Evolutionary conservation across 2,113 vertebrate species (phyloP).

Genomic region (Redunca redunca): DNA sequence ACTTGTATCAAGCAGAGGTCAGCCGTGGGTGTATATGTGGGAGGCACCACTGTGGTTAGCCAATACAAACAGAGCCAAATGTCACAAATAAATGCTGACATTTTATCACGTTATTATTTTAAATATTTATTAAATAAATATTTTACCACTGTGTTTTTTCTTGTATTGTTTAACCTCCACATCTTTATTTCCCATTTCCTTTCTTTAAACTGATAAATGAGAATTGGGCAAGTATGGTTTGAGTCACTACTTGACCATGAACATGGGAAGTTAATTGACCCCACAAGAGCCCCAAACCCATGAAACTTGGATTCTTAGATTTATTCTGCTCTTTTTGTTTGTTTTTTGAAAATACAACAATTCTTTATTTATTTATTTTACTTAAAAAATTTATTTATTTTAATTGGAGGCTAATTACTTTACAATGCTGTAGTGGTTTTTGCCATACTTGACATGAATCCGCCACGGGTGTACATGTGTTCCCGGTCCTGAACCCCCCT

Average conservation of each 20-base stretch:
- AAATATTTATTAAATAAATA: too few species aligned
- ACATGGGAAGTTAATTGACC: conserved; percentile 22
- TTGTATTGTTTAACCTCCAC: conserved; percentile 57
- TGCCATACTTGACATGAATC: neutral
- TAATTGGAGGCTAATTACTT: neutral
- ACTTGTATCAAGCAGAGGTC: conserved; percentile 64
- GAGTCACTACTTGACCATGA: conserved; percentile 51
- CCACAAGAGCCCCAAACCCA: neutral
- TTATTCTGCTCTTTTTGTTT: neutral
- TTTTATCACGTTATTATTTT: conserved; percentile 55
- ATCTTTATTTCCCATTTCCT: conserved; percentile 63
- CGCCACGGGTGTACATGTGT: rapidly evolving
- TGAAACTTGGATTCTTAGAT: neutral
- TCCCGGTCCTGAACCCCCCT: neutral
- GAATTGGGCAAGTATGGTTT: conserved; percentile 53
- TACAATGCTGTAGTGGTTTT: neutral
- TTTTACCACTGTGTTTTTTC: conserved; percentile 50
- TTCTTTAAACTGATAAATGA: conserved; percentile 42
- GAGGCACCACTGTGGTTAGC: conserved; percentile 24
- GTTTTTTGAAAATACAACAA: neutral
- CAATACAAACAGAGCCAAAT: conserved; percentile 57
- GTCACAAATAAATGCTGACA: conserved; percentile 56
- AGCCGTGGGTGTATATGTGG: conserved; percentile 51
- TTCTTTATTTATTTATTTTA: neutral
- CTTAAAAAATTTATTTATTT: neutral